Base-by-base conservation (phyloP, 2,113 vertebrate genomes). In the human (Homo sapiens) region DNA sequence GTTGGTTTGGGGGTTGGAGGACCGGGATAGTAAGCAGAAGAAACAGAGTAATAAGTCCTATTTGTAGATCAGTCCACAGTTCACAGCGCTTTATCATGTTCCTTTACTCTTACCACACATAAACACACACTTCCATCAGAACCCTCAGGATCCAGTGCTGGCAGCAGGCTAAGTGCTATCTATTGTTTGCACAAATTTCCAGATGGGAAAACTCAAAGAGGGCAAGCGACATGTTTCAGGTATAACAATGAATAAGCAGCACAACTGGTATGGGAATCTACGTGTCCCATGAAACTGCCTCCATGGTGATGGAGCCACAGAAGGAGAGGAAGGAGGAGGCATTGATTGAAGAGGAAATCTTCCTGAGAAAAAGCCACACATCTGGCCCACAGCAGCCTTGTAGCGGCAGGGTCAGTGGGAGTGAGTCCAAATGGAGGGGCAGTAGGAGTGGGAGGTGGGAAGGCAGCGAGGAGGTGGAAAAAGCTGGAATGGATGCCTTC, bases 241-340 rank as follows among this genome's bases (percentile, higher is more conserved):
- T 12, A 8, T 22, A 6, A 78, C 27, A 23, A 50, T 40, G n/a
- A 5, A 4, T 17, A 27, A 35, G 45, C 35, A 40, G 2, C 43
- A 48, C 83, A 76, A 14, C 32, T 1, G 3, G 2, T 2, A 2
- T 11, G 52, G 57, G 48, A 32, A 32, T 35, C n/a, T 43, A 5
- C 1, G 5, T 1, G 14, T 57, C 59, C 43, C 30, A 5, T 1
- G 35, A 22, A 3, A 2, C 18, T 55, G 50, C 38, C 55, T 55
- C 2, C 78, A 32, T 0, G 13, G 17, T 25, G 27, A 1, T 3
- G 23, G 52, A 12, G 45, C n/a, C 10, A 0, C 0, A 9, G 70
- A 57, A 3, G 22, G 43, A 83, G 17, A 52, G 13, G 12, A 2
- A 4, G 20, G 2, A 43, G 20, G 11, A 9, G 57, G 14, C n/a